Base-by-base conservation (phyloP, 1,140 invertebrate genomes). In the Subanguina moxae region DNA sequence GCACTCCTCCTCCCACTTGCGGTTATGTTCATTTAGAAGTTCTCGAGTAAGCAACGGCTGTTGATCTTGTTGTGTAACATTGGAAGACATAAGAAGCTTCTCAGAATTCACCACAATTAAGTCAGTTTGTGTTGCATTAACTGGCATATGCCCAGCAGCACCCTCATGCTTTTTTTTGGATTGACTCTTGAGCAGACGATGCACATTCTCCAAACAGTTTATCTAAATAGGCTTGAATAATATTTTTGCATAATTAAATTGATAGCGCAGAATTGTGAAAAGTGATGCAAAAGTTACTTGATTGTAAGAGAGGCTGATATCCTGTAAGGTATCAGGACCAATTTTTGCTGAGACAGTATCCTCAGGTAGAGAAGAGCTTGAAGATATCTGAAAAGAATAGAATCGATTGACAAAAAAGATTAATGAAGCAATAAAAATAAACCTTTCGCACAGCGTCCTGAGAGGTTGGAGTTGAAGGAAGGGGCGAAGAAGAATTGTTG, bases 201-300 rank as follows among this genome's bases (percentile, higher is more conserved):
- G 80, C 27, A 81, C 79, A 66, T 81, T 81, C 62, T 81, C 79
- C 19, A 81, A 62, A 57, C 79, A 81, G 59, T 82, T 81, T 38
- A 81, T 81, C 64, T 81, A 68, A 45, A 66, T 30, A 28, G 3
- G 64, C 3, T 65, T 64, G n/a, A 3, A 64, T 62, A 23, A 3
- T 3, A 52, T 25, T n/a, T n/a, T n/a, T n/a, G n/a, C n/a, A n/a
- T n/a, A n/a, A n/a, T n/a, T n/a, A n/a, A n/a, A n/a, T n/a, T n/a
- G n/a, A n/a, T n/a, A n/a, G n/a, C n/a, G n/a, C n/a, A n/a, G n/a
- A n/a, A 7, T 8, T 32, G 23, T 19, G 62, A 25, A 73, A 21
- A 67, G 28, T 32, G 5, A 61, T 21, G 8, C 13, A 25, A 67
- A 67, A 32, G 42, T 32, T 45, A 48, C 67, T 21, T 61, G 62